Evolutionary conservation across 2,113 vertebrate genomes (phyloP).

Genomic region (Clarias gariepinus): DNA sequence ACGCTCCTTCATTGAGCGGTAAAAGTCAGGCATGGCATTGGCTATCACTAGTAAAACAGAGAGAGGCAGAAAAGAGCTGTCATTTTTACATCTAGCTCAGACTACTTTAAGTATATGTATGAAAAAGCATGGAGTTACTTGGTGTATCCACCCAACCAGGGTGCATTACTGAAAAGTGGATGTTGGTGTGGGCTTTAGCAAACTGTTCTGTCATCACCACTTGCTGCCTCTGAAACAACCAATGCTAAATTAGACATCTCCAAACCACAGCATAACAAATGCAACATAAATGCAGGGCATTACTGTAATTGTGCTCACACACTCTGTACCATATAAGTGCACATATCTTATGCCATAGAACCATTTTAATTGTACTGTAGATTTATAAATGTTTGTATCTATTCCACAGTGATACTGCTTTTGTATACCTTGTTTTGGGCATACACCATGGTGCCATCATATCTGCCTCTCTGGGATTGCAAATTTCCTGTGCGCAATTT

Average conservation of each 20-base stretch:
- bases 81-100: background rate
- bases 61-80: background rate
- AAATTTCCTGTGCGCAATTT: constrained; percentile 77
- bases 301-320: background rate
- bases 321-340: background rate
- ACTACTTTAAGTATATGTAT: background rate
- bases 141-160: constrained; percentile 80
- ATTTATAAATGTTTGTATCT: background rate
- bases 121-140: constrained; percentile 56
- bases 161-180: constrained; percentile 80
- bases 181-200: constrained; percentile 69
- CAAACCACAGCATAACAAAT: constrained; percentile 26
- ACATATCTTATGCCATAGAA: background rate
- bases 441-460: constrained; percentile 77
- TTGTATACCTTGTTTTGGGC: constrained; percentile 76
- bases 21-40: constrained; percentile 77
- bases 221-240: constrained; percentile 76
- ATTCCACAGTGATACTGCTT: background rate
- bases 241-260: background rate
- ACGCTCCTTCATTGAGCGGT: constrained; percentile 74
- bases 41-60: constrained; percentile 65
- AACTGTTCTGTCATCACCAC: constrained; percentile 79
- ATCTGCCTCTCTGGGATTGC: constrained; percentile 74
- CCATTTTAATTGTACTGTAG: background rate
- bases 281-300: background rate